Evolutionary conservation across 2,113 vertebrate species (phyloP), one percentile per base, ranked within the genome.

Genomic region (Antechinus flavipes): DNA sequence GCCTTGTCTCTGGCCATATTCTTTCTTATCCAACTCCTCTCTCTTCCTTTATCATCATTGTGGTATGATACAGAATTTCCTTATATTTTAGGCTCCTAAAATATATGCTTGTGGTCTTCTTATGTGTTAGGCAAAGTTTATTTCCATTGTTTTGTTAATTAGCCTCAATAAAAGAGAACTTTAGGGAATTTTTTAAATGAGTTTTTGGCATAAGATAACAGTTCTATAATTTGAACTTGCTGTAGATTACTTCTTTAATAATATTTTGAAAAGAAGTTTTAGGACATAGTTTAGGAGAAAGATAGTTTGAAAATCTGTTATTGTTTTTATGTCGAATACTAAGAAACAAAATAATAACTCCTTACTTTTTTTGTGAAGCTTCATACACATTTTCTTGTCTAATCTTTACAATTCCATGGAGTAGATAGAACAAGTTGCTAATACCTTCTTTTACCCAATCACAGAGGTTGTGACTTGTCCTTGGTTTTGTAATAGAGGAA

Each of bases 121-220:
- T 84, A 42, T 84, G 6, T 84, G 7, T 84, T 84, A 42, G 19
- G 7, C n/a, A 84, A 84, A n/a, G 35, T 84, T 84, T 42, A 42
- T 84, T 84, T 84, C 4, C n/a, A 42, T 84, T 84, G 8, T 91
- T 91, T 93, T 94, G 9, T 92, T 90, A n/a, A 19, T 68, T 6
- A 56, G 8, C 54, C 58, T 89, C 30, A 47, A 89, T 54, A 93
- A 90, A 53, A 58, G 76, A 89, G 54, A 26, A 16, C 10, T 94
- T 90, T 47, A 91, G 76, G 35, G 46, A 91, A n/a, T 0, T 42
- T 84, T 91, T 61, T 90, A 91, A 93, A 93, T 93, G 68, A 95
- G 26, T 55, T 42, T 90, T 5, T 53, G 35, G 30, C 12, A 35
- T 68, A 68, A 68, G 12, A 68, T 68, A 30, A 35, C 10, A 93